Base-by-base conservation (phyloP, 2,797 vertebrate genomes). In the Gambusia yucatana region DNA sequence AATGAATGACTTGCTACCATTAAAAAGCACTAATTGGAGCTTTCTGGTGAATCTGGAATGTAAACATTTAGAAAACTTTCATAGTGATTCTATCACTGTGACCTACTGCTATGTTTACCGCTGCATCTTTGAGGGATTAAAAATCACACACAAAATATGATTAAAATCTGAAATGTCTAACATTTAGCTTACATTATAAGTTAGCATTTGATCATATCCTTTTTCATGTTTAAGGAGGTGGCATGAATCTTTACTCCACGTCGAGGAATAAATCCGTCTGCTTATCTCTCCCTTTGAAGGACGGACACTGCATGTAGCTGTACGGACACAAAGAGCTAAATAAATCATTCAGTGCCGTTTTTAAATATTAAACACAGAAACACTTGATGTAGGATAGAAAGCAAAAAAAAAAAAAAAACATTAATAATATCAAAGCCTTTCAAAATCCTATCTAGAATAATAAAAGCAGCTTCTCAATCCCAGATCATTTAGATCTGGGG, bases 331-430 rank as follows among this genome's bases (percentile, higher is more conserved):
- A 50, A 57, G 5, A 65, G 22, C 17, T 20, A 11, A 75, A 77
- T 30, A 72, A 69, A 73, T 50, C 20, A 75, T 36, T 65, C n/a
- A n/a, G 59, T 20, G 17, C 16, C 61, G 43, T 22, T 72, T 76
- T 44, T 72, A 75, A 28, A 67, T 75, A 79, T 84, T 61, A 86
- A 86, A 77, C 65, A 74, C 73, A 75, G 46, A 78, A 73, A 65
- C 22, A 52, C 59, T 75, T 77, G 22, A 73, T 79, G 72, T 72
- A 5, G 46, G 48, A 77, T 86, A 43, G 84, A 77, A 78, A 70
- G 50, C 47, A 13, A 61, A 59, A 72, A 74, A 78, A 74, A 11
- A 13, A 61, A 47, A 67, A 25, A 9, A 76, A 83, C 20, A 3
- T 57, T 73, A 17, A 55, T 74, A 73, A 81, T 81, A 30, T 63